These are phyloP conservation scores for Scaptomyza caliginosa DNA, from an alignment of 2,888 invertebrate species.

Conservation along the genomic window DNA sequence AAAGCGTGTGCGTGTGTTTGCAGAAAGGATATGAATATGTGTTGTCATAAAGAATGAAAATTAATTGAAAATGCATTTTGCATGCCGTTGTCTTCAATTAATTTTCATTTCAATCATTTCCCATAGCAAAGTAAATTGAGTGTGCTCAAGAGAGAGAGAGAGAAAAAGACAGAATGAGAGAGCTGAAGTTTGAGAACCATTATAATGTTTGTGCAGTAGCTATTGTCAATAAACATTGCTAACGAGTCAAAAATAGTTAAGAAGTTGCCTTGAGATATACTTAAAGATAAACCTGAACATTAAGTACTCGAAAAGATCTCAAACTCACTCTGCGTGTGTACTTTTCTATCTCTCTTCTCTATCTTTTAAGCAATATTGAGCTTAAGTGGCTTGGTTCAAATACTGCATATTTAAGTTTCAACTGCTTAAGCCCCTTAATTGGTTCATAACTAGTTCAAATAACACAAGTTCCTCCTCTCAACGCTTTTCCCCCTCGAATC, in stretches of 20 bases:
- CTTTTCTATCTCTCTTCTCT: neutral
- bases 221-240: neutral
- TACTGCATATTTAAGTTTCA: neutral
- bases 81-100: constrained; percentile 76
- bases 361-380: neutral
- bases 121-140: constrained; percentile 35
- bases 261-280: neutral
- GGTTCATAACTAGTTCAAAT: constrained; percentile 50
- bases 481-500: too few relatives aligned
- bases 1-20: constrained; percentile 7
- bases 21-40: constrained; percentile 32
- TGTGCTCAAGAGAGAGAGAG: neutral
- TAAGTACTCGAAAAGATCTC: too few relatives aligned
- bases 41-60: constrained; percentile 63
- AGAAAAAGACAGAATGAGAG: neutral
- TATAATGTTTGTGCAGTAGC: constrained; percentile 11
- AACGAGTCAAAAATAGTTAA: neutral
- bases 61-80: constrained; percentile 76
- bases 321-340: too few relatives aligned
- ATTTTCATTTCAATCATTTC: constrained; percentile 68
- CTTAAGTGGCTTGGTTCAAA: neutral
- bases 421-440: constrained; percentile 10
- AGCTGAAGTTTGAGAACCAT: neutral
- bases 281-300: too few relatives aligned
- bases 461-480: constrained; percentile 30